phyloP scores from a whole-genome alignment of 1,140 invertebrate species.

The Maconellicoccus hirsutus region DNA sequence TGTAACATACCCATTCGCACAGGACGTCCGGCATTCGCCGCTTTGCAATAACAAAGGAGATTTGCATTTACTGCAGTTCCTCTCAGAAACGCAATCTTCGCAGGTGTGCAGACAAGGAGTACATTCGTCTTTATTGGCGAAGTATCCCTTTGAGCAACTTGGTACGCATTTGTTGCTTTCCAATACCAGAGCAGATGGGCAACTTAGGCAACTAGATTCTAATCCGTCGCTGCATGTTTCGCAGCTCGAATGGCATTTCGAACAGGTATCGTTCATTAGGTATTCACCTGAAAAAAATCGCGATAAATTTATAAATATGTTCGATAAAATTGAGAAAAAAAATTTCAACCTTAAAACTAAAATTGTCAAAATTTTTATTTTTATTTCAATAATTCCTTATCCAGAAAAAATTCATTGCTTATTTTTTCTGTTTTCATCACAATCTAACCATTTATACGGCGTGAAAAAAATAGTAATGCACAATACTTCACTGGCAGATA shows the following conservation, averaged over 20 bases:
- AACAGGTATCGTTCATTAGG: constrained; percentile 56
- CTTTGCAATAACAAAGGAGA: constrained; percentile 57
- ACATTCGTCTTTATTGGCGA: constrained; percentile 45
- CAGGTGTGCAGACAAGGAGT: constrained; percentile 66
- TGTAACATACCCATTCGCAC: constrained; percentile 37
- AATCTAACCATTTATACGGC: too few species aligned
- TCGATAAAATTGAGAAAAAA: background rate
- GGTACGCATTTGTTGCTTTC: constrained; percentile 55
- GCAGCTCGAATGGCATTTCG: constrained; percentile 54
- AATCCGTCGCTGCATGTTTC: constrained; percentile 33
- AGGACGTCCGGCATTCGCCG: constrained; percentile 61
- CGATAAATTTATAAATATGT: background rate
- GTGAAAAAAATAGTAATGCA: too few species aligned
- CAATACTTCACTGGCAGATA: too few species aligned
- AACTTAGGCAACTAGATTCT: constrained; percentile 50
- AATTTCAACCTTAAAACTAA: background rate
- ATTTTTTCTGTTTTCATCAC: too few species aligned
- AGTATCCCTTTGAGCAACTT: constrained; percentile 58
- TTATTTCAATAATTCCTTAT: too few species aligned
- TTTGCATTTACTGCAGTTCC: constrained; percentile 64
- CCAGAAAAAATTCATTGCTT: too few species aligned
- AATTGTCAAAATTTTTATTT: too few species aligned
- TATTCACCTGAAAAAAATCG: constrained; percentile 47
- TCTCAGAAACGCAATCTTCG: constrained; percentile 55
- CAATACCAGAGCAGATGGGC: constrained; percentile 48